Percentiles rank a stretch among this genome's conserved stretches.
Evolutionary conservation across 2,888 invertebrate species (phyloP).

Genomic region (Gnatocerus cornutus): DNA sequence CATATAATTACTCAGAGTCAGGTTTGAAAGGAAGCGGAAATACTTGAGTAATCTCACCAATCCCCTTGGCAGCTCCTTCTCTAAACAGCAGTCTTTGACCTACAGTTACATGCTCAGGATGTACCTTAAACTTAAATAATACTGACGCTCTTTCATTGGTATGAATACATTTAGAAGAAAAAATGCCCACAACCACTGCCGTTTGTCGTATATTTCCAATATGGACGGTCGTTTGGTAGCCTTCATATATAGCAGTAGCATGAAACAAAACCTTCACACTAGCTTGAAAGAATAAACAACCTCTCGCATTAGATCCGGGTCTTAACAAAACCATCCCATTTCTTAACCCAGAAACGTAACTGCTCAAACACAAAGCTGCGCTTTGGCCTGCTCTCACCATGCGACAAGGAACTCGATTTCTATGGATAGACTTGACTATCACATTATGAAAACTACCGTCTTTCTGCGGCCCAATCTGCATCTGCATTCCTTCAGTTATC

Average conservation of each 20-base stretch:
- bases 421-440: constrained; percentile 88
- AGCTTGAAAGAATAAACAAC: constrained; percentile 83
- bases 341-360: constrained; percentile 76
- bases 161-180: constrained; percentile 78
- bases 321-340: constrained; percentile 91
- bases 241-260: constrained; percentile 86
- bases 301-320: constrained; percentile 72
- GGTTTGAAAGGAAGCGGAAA: constrained; percentile 72
- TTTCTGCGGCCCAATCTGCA: constrained; percentile 84
- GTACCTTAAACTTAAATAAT: constrained; percentile 89
- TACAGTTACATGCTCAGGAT: constrained; percentile 90
- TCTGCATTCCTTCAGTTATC: constrained; percentile 86
- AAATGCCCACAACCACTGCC: constrained; percentile 88
- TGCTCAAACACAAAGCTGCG: constrained; percentile 85
- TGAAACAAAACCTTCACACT: constrained; percentile 92
- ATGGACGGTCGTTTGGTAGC: constrained; percentile 94
- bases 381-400: constrained; percentile 92
- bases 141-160: constrained; percentile 92
- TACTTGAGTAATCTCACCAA: constrained; percentile 87
- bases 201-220: constrained; percentile 97
- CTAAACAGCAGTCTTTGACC: constrained; percentile 88
- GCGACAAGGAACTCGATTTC: constrained; percentile 93
- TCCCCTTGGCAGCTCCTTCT: constrained; percentile 89
- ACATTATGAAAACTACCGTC: constrained; percentile 87
- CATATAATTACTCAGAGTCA: constrained; percentile 22